These are phyloP conservation scores for Mormyrus iriodes DNA, from an alignment of 2,113 vertebrate species.

Conservation along the genomic window DNA sequence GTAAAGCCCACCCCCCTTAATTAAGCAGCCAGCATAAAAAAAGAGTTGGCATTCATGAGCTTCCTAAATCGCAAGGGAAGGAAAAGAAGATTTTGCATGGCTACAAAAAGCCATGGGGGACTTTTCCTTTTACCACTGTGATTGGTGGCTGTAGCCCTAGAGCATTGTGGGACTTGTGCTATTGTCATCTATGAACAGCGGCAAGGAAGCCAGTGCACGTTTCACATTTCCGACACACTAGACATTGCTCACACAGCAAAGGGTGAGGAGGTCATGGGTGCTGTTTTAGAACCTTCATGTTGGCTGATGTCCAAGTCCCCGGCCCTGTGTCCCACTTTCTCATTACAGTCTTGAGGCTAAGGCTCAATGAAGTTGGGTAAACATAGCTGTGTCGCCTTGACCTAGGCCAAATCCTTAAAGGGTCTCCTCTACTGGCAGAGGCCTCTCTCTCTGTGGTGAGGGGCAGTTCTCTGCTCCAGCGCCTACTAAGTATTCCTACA, in stretches of 20 bases:
- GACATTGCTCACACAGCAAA: not conserved
- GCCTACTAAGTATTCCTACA: constrained; percentile 30
- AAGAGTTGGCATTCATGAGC: not conserved
- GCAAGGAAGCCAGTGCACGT: not conserved
- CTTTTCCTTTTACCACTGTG: not conserved
- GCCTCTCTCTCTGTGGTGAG: constrained; percentile 20
- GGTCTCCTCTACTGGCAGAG: not conserved
- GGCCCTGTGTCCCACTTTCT: not conserved
- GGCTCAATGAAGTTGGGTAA: not conserved
- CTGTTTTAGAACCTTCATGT: not conserved
- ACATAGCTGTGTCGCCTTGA: not conserved
- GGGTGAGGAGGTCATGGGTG: not conserved
- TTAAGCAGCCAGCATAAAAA: not conserved
- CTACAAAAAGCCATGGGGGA: not conserved
- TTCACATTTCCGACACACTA: not conserved
- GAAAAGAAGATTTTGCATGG: not conserved
- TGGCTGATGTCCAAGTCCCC: not conserved
- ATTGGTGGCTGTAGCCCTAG: not conserved
- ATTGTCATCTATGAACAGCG: not conserved
- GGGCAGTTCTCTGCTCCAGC: constrained; percentile 20
- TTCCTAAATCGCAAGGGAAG: not conserved
- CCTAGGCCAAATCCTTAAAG: not conserved
- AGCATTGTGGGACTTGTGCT: not conserved
- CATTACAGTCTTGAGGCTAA: not conserved
- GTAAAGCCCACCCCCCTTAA: not conserved